Evolutionary conservation across 2,113 vertebrate species (phyloP).

Genomic region (Hypomesus transpacificus): DNA sequence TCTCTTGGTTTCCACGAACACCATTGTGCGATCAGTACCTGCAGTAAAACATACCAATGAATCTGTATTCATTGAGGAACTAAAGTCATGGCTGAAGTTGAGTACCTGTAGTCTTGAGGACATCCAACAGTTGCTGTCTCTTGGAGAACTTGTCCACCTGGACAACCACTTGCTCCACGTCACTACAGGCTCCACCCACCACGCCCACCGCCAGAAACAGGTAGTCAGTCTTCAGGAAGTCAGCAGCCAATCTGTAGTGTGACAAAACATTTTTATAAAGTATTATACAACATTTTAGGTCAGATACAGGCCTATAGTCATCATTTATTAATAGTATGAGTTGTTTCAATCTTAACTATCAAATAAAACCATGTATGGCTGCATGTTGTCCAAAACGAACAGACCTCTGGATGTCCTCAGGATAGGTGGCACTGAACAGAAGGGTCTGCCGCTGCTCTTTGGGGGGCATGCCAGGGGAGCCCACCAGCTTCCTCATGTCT

Average conservation of each 20-base stretch:
- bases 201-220: slow-evolving; percentile 89
- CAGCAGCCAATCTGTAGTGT: slow-evolving; percentile 76
- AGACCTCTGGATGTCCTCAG: slow-evolving; percentile 88
- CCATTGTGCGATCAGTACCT: slow-evolving; percentile 86
- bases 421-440: slow-evolving; percentile 96
- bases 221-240: slow-evolving; percentile 83
- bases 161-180: slow-evolving; percentile 83
- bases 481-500: slow-evolving; percentile 82
- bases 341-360: not conserved
- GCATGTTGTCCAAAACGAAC: not conserved
- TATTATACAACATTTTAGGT: no score
- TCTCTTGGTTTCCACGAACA: slow-evolving; percentile 92
- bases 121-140: slow-evolving; percentile 82
- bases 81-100: not conserved
- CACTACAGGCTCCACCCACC: slow-evolving; percentile 88
- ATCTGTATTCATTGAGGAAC: no score
- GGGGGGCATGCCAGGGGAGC: slow-evolving; percentile 80
- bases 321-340: not conserved
- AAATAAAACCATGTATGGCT: not conserved
- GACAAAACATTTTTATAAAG: not conserved
- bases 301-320: no score
- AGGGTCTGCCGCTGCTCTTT: slow-evolving; percentile 88
- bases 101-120: slow-evolving; percentile 80
- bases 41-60: not conserved
- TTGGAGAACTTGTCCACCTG: slow-evolving; percentile 82